phyloP scores from a whole-genome alignment of 2,113 vertebrate species.

The Pelecanoides urinatrix region DNA sequence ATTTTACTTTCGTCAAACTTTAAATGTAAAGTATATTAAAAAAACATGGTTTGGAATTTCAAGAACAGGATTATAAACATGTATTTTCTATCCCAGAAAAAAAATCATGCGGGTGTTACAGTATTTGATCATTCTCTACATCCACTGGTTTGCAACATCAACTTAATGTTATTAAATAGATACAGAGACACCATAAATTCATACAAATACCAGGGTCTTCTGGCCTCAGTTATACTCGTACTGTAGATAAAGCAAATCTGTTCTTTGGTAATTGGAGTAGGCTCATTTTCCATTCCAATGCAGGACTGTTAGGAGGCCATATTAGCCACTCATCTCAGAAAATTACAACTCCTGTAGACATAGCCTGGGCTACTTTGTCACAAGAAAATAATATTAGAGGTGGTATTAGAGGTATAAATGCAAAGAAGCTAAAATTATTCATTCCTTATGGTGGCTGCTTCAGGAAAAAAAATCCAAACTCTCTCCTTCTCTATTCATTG shows the following conservation, averaged over 20 bases:
- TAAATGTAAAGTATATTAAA: constrained; percentile 54
- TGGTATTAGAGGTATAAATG: not conserved
- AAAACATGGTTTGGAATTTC: constrained; percentile 43
- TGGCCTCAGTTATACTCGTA: not conserved
- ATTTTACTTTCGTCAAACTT: constrained; percentile 59
- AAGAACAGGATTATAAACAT: constrained; percentile 54
- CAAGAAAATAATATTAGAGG: not conserved
- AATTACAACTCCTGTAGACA: not conserved
- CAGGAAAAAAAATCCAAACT: not conserved
- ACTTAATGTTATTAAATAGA: constrained; percentile 20
- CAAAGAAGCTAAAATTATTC: not conserved
- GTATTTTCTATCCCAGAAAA: constrained; percentile 36
- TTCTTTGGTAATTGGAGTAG: constrained; percentile 74
- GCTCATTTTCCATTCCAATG: constrained; percentile 45
- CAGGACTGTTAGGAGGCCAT: not conserved
- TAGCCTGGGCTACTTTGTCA: not conserved
- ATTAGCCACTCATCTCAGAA: not conserved
- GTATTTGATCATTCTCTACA: constrained; percentile 29
- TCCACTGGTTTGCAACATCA: constrained; percentile 31
- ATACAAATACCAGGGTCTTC: constrained; percentile 39
- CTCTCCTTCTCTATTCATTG: not conserved
- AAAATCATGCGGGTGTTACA: constrained; percentile 25
- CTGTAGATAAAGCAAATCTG: constrained; percentile 54
- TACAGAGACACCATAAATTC: constrained; percentile 29
- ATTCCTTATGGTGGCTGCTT: not conserved